Conservation (phyloP, 2,888 invertebrate species). For the Xestia c-nigrum region DNA sequence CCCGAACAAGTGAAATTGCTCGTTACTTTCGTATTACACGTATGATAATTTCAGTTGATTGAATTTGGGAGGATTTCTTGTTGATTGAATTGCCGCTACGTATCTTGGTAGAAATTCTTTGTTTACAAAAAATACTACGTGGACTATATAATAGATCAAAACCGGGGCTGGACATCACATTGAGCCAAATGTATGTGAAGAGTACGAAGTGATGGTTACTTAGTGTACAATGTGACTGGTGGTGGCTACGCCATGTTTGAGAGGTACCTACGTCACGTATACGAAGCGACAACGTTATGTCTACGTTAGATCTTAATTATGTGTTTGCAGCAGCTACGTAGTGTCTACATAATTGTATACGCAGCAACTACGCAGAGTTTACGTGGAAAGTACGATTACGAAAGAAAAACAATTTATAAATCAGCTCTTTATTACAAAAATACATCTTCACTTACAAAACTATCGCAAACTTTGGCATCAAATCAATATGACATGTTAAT, state of each 20-base stretch:
- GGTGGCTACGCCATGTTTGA: not conserved
- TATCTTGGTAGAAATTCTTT: too few relatives aligned
- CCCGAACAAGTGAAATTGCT: too few relatives aligned
- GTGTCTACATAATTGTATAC: not conserved
- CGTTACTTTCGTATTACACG: too few relatives aligned
- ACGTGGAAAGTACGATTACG: not conserved
- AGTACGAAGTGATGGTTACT: not conserved
- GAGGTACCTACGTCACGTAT: not conserved
- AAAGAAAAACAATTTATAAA: not conserved
- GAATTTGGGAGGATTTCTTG: too few relatives aligned
- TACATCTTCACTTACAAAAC: slow-evolving; percentile 23
- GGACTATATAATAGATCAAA: not conserved
- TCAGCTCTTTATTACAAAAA: slow-evolving; percentile 42
- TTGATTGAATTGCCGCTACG: too few relatives aligned
- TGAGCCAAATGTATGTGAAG: not conserved
- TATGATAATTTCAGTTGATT: too few relatives aligned
- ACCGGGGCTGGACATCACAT: not conserved
- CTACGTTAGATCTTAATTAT: not conserved
- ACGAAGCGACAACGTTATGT: not conserved
- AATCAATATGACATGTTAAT: slow-evolving; percentile 10
- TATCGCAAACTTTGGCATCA: slow-evolving; percentile 5
- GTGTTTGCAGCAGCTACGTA: not conserved
- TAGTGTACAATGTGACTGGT: not conserved
- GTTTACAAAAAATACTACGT: too few relatives aligned
- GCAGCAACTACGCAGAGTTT: not conserved